A percentile compares a stretch with the other conserved stretches of the same genome.
phyloP scores from a whole-genome alignment of 2,113 vertebrate genomes.

The Aleadryas rufinucha region DNA sequence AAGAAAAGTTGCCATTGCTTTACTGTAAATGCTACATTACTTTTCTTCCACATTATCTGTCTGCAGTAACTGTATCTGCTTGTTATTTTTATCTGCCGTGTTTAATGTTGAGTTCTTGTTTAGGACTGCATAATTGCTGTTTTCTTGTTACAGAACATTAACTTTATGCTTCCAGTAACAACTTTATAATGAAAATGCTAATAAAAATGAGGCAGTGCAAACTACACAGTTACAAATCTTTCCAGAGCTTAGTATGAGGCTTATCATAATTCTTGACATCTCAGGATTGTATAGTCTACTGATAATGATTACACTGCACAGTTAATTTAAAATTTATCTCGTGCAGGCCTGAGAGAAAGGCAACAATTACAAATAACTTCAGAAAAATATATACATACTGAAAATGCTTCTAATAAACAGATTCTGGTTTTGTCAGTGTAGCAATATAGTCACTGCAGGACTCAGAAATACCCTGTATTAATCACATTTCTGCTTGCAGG shows the following conservation, averaged over 20 bases:
- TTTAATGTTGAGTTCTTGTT: conserved; percentile 13
- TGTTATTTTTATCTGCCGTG: conserved; percentile 20
- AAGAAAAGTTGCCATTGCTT: background rate
- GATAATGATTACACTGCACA: conserved; percentile 1
- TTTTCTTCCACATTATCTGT: background rate
- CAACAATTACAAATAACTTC: conserved; percentile 27
- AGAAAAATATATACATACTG: background rate
- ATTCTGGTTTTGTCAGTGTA: background rate
- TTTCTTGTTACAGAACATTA: conserved; percentile 53
- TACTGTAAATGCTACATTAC: background rate
- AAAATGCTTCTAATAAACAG: conserved; percentile 14
- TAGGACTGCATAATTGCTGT: background rate
- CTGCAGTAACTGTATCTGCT: background rate
- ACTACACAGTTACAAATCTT: conserved; percentile 8
- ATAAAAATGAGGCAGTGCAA: conserved; percentile 19
- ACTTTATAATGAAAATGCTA: conserved; percentile 52
- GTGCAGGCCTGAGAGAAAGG: conserved; percentile 15
- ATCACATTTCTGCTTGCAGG: conserved; percentile 41
- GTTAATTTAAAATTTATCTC: conserved; percentile 39
- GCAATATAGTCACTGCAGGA: background rate
- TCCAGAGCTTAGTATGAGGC: conserved; percentile 6
- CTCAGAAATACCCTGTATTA: background rate
- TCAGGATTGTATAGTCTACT: background rate
- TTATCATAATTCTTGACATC: conserved; percentile 40
- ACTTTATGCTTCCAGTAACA: conserved; percentile 38